Percentiles rank a stretch among this genome's conserved stretches.
Evolutionary conservation across 2,113 vertebrate genomes (phyloP).

Genomic region (Carassius gibelio): DNA sequence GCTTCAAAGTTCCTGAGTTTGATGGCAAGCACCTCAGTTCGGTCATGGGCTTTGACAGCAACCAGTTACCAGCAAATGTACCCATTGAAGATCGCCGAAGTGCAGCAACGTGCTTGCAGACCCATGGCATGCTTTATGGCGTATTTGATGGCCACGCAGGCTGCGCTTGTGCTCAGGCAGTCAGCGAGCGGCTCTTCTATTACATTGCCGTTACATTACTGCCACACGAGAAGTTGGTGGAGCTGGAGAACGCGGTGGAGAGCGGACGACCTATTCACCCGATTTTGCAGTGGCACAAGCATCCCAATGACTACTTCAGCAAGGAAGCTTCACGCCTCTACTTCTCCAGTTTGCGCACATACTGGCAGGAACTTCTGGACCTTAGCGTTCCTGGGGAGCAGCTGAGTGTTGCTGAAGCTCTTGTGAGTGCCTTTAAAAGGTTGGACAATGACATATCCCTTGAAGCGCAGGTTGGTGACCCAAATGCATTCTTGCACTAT

Average conservation of each 20-base stretch:
- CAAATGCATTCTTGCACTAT: slow-evolving; percentile 94
- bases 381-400: slow-evolving; percentile 88
- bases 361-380: slow-evolving; percentile 98
- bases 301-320: slow-evolving; percentile 98
- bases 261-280: slow-evolving; percentile 87
- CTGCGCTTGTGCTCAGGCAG: slow-evolving; percentile 94
- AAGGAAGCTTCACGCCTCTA: slow-evolving; percentile 93
- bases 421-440: slow-evolving; percentile 94
- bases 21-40: slow-evolving; percentile 98
- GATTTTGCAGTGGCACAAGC: slow-evolving; percentile 98
- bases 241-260: slow-evolving; percentile 94
- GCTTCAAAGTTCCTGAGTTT: slow-evolving; percentile 99
- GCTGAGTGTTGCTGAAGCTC: slow-evolving; percentile 86
- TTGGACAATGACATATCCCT: slow-evolving; percentile 96
- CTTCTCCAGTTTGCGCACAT: slow-evolving; percentile 94
- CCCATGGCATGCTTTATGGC: slow-evolving; percentile 93
- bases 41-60: slow-evolving; percentile 94
- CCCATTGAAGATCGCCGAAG: slow-evolving; percentile 95
- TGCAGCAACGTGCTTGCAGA: slow-evolving; percentile 93
- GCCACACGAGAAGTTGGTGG: slow-evolving; percentile 90
- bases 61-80: slow-evolving; percentile 95
- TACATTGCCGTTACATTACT: slow-evolving; percentile 95
- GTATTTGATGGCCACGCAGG: slow-evolving; percentile 97
- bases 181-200: slow-evolving; percentile 96
- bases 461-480: slow-evolving; percentile 91